phyloP scores from a whole-genome alignment of 2,797 vertebrate genomes.

The Periparus ater region DNA sequence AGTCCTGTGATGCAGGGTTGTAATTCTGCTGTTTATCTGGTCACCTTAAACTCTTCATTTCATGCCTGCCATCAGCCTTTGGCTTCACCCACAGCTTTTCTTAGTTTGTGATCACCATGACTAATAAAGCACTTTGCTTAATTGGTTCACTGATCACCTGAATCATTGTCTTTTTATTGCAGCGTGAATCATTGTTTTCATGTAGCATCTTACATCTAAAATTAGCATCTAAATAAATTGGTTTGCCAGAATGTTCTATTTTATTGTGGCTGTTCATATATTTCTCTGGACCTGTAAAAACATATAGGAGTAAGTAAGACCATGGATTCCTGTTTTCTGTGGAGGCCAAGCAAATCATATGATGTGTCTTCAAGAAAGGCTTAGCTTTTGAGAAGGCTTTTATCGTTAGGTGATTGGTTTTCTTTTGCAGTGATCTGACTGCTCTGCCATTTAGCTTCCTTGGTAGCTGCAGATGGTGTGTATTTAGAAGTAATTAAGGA shows the following conservation, averaged over 20 bases:
- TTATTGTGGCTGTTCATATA: background rate
- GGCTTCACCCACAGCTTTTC: background rate
- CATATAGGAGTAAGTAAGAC: background rate
- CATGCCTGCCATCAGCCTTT: background rate
- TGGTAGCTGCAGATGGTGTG: background rate
- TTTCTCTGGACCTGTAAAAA: background rate
- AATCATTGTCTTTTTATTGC: background rate
- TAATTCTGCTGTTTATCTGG: background rate
- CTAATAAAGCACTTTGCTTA: background rate
- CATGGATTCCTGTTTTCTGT: background rate
- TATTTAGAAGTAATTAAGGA: conserved; percentile 8
- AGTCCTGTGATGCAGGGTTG: background rate
- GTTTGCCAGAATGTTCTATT: background rate
- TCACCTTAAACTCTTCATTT: background rate
- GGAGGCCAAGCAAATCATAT: background rate
- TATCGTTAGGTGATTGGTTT: background rate
- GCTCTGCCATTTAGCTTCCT: conserved; percentile 10
- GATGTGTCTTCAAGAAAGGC: background rate
- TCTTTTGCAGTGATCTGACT: background rate
- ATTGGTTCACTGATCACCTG: background rate
- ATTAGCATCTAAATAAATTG: too few relatives aligned
- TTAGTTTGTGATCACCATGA: background rate
- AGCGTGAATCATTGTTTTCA: background rate
- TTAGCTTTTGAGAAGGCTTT: background rate
- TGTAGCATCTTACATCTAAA: background rate